These are phyloP conservation scores for Podotricha telesiphe DNA, from an alignment of 2,888 invertebrate species.

Conservation along the genomic window DNA sequence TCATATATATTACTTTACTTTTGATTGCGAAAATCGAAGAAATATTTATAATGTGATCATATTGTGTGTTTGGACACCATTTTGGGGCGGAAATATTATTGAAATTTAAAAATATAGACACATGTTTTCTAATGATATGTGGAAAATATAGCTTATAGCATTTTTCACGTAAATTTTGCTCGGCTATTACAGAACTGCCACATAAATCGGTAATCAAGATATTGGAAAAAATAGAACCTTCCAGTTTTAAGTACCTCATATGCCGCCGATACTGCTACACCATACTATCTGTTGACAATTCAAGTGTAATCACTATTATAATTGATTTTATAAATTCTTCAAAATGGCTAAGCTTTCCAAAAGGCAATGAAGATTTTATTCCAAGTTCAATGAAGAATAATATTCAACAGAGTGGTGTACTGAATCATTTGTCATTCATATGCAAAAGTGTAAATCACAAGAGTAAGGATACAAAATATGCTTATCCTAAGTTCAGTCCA, in stretches of 20 bases:
- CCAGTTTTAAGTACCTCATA: slow-evolving; percentile 64
- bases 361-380: slow-evolving; percentile 26
- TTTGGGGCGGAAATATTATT: too few species aligned
- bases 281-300: slow-evolving; percentile 54
- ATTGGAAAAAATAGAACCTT: slow-evolving; percentile 66
- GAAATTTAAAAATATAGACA: too few species aligned
- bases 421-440: slow-evolving; percentile 54
- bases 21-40: too few species aligned
- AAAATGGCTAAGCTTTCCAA: neutral
- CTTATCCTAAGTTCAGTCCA: slow-evolving; percentile 53
- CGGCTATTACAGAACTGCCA: slow-evolving; percentile 64
- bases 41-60: too few species aligned
- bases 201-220: slow-evolving; percentile 59
- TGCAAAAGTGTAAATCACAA: slow-evolving; percentile 42
- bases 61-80: too few species aligned
- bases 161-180: neutral
- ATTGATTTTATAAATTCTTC: slow-evolving; percentile 54
- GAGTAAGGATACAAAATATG: slow-evolving; percentile 27
- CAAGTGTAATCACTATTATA: slow-evolving; percentile 58
- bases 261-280: slow-evolving; percentile 53
- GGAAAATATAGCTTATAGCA: too few species aligned
- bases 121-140: too few species aligned
- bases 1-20: too few species aligned
- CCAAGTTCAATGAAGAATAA: neutral
- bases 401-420: slow-evolving; percentile 11